Percentiles rank a stretch among this genome's conserved stretches.
phyloP scores from a whole-genome alignment of 1,140 invertebrate species.

The Oryzaephilus surinamensis region DNA sequence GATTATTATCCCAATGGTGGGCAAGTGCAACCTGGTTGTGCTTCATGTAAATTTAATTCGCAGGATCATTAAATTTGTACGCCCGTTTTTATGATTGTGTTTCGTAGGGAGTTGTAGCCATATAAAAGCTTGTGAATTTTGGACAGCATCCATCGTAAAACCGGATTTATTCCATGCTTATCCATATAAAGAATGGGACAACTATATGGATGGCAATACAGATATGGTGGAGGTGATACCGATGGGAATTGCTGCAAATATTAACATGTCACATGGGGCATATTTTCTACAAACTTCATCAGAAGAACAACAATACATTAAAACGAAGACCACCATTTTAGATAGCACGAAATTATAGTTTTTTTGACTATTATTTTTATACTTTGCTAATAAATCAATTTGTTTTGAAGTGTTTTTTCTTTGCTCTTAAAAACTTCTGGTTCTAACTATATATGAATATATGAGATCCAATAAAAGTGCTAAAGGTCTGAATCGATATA shows the following conservation, averaged over 20 bases:
- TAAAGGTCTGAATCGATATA: too few relatives aligned
- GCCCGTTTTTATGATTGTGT: slow-evolving; percentile 2
- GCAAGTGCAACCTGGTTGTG: slow-evolving; percentile 22
- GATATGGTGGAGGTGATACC: slow-evolving; percentile 19
- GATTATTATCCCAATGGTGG: slow-evolving; percentile 36
- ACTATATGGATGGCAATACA: slow-evolving; percentile 44
- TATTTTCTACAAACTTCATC: slow-evolving; percentile 21
- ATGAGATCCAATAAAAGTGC: too few relatives aligned
- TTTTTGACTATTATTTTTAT: not conserved
- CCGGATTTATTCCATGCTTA: slow-evolving; percentile 44
- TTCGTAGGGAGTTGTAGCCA: slow-evolving; percentile 58
- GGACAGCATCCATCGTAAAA: slow-evolving; percentile 53
- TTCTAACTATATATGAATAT: too few relatives aligned
- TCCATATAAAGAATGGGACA: slow-evolving; percentile 46
- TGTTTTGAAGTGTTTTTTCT: too few relatives aligned
- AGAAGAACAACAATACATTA: slow-evolving; percentile 8
- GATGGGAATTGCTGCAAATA: slow-evolving; percentile 27
- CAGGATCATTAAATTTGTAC: too few relatives aligned
- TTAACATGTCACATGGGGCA: slow-evolving; percentile 20
- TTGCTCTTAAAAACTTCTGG: too few relatives aligned
- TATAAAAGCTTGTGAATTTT: slow-evolving; percentile 51
- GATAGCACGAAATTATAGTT: slow-evolving; percentile 5
- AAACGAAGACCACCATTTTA: slow-evolving; percentile 8
- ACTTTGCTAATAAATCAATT: too few relatives aligned
- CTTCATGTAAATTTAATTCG: slow-evolving; percentile 13